These are phyloP conservation scores for Mimumesa dahlbomi DNA, from an alignment of 2,888 invertebrate genomes.

Conservation along the genomic window DNA sequence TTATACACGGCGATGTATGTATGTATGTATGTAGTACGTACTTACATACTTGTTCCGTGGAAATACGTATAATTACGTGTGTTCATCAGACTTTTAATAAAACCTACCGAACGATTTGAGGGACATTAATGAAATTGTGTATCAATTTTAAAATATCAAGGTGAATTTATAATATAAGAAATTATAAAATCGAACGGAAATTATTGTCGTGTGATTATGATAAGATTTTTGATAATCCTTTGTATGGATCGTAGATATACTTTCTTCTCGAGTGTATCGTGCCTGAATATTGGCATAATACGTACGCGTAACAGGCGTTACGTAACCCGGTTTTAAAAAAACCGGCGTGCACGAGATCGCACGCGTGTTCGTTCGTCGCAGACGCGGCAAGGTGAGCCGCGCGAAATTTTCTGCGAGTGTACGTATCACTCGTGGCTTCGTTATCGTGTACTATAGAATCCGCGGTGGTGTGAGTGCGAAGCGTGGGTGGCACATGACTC, in stretches of 20 bases:
- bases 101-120: too few relatives aligned
- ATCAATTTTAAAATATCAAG: too few relatives aligned
- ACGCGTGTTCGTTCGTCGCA: slow-evolving; percentile 49
- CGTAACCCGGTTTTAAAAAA: slow-evolving; percentile 36
- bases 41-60: too few relatives aligned
- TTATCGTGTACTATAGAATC: background rate
- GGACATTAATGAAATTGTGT: too few relatives aligned
- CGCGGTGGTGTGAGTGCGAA: slow-evolving; percentile 53
- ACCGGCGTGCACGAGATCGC: slow-evolving; percentile 49
- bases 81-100: too few relatives aligned
- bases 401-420: slow-evolving; percentile 34
- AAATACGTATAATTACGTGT: too few relatives aligned
- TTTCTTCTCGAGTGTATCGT: slow-evolving; percentile 30
- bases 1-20: too few relatives aligned
- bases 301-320: slow-evolving; percentile 49
- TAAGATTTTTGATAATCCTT: too few relatives aligned
- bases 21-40: too few relatives aligned
- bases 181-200: too few relatives aligned
- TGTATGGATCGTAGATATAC: slow-evolving; percentile 27
- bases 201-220: too few relatives aligned
- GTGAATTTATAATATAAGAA: too few relatives aligned
- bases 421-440: slow-evolving; percentile 22
- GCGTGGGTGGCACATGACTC: slow-evolving; percentile 75
- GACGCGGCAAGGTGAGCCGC: slow-evolving; percentile 64
- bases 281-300: slow-evolving; percentile 50